These are phyloP conservation scores for Ciconia nigra DNA, from an alignment of 2,797 vertebrate species.

Conservation along the genomic window DNA sequence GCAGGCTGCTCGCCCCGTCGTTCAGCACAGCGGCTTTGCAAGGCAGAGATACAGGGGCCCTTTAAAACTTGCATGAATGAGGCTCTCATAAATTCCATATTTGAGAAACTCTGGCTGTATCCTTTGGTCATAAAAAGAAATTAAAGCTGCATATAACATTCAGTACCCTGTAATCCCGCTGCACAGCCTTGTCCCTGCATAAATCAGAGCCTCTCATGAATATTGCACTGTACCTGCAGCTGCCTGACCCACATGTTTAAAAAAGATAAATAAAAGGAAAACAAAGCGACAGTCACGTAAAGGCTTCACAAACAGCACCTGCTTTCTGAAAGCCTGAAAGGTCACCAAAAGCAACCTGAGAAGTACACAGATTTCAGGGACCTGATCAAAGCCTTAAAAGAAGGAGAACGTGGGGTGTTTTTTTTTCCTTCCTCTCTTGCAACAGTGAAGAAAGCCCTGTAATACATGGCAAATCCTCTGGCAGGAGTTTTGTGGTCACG, in stretches of 20 bases:
- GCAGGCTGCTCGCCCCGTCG: not conserved
- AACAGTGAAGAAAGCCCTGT: not conserved
- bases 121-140: slow-evolving; percentile 45
- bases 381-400: not conserved
- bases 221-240: slow-evolving; percentile 41
- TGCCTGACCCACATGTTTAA: not conserved
- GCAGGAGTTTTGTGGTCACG: not conserved
- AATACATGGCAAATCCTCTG: not conserved
- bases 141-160: slow-evolving; percentile 43
- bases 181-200: slow-evolving; percentile 25
- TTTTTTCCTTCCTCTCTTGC: not conserved
- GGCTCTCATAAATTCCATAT: slow-evolving; percentile 22
- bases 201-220: slow-evolving; percentile 49
- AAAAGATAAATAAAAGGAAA: slow-evolving; percentile 6
- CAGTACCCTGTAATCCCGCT: not conserved
- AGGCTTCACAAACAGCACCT: slow-evolving; percentile 28
- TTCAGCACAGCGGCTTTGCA: fast-evolving
- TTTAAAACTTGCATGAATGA: slow-evolving; percentile 33
- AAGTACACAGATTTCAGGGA: not conserved
- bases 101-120: slow-evolving; percentile 8
- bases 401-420: not conserved
- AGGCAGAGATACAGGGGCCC: not conserved
- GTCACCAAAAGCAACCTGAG: slow-evolving; percentile 9
- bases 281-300: not conserved
- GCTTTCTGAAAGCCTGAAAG: slow-evolving; percentile 6